Conservation (phyloP, 2,113 vertebrate genomes). For the Elephas maximus region DNA sequence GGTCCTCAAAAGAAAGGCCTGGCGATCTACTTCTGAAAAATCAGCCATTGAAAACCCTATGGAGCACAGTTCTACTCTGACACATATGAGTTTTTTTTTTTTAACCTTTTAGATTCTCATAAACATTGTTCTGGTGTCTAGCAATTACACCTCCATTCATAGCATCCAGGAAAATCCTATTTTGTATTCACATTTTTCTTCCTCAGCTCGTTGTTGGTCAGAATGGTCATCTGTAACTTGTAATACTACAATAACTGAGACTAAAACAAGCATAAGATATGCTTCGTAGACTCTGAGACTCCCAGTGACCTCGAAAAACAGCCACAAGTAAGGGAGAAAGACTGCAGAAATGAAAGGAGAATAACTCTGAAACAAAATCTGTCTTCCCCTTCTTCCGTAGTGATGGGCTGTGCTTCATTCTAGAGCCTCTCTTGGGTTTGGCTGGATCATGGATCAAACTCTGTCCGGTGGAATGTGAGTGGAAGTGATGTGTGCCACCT, state of each 20-base stretch:
- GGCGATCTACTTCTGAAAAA: not conserved
- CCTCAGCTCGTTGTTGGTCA: not conserved
- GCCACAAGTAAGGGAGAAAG: not conserved
- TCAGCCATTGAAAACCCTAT: not conserved
- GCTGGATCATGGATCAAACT: not conserved
- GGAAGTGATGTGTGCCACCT: not conserved
- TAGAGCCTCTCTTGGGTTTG: not conserved
- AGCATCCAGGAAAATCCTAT: not conserved
- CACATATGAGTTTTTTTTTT: not conserved
- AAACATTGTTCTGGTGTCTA: slow-evolving; percentile 4
- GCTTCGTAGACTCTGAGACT: not conserved
- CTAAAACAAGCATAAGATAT: not conserved
- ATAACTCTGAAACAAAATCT: not conserved
- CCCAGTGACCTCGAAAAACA: not conserved
- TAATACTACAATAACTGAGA: not conserved
- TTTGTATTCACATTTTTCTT: slow-evolving; percentile 1
- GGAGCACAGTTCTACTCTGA: not conserved
- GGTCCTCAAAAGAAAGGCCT: not conserved
- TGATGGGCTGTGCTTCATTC: fast-evolving
- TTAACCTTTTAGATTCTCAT: not conserved
- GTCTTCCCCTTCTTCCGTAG: not conserved
- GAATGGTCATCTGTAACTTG: not conserved
- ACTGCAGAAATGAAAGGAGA: not conserved
- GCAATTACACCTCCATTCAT: not conserved
- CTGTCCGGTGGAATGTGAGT: not conserved